Base-by-base conservation (phyloP, 2,888 invertebrate species). In the Andrena dorsata region DNA sequence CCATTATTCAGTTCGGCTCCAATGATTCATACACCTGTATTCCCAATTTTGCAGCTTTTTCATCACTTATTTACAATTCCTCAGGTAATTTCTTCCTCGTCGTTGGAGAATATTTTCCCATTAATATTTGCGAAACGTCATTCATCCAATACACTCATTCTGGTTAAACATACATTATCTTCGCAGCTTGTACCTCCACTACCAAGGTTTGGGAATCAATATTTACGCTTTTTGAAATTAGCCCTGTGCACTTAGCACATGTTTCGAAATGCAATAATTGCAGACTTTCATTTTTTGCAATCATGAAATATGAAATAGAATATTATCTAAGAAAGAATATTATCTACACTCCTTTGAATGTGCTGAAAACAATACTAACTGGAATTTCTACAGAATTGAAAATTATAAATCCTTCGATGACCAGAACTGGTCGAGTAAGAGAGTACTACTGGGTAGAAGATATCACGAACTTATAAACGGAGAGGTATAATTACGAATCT, bases 121-220 rank as follows among this genome's bases (percentile, higher is more conserved):
- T 56, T 26, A 26, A 56, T 10, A 23, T 56, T 56, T 23, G 20
- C 23, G 13, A 20, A 26, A 4, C 56, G 10, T 20, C 56, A 56
- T 56, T n/a, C 20, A 28, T 56, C 20, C 8, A 58, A 53, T 53
- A 53, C 23, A 1, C 23, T 56, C 23, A 5, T 13, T 60, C 60
- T 60, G 4, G 30, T 16, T 60, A 60, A 60, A 60, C 56, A 56
- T 23, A 26, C 56, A 26, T 13, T 56, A 56, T 56, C 56, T 56
- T 26, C 23, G 56, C 20, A 56, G 23, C 56, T 56, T 56, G 26
- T 56, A 56, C 23, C 23, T 23, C 7, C 56, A 56, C 26, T 26
- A 56, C 41, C 41, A 41, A 5, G 41, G 16, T 41, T 41, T 41
- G 5, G 4, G 10, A 26, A 56, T 56, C 10, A 26, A 23, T 13